phyloP scores from a whole-genome alignment of 2,888 invertebrate genomes.

The Lycocerus yunnanus region DNA sequence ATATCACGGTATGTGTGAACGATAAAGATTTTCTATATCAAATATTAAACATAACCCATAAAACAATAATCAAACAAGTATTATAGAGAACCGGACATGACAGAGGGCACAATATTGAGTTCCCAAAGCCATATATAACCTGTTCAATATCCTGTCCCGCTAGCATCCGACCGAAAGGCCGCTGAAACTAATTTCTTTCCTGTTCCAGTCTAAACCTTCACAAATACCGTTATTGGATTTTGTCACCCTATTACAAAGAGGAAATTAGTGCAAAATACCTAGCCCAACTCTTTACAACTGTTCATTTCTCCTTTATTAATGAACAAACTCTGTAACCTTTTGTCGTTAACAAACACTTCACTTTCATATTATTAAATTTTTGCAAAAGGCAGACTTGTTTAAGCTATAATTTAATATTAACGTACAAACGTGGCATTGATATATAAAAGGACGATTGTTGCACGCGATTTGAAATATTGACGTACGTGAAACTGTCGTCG shows the following conservation, averaged over 20 bases:
- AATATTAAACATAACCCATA: conserved; percentile 41
- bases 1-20: conserved; percentile 5
- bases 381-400: not conserved
- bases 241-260: conserved; percentile 33
- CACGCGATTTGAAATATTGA: conserved; percentile 36
- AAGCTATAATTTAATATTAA: conserved; percentile 14
- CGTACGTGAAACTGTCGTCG: conserved; percentile 32
- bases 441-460: conserved; percentile 26
- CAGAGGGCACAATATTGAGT: conserved; percentile 44
- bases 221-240: conserved; percentile 31
- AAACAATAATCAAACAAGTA: conserved; percentile 47
- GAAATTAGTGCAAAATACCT: conserved; percentile 30
- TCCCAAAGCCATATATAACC: conserved; percentile 45
- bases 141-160: conserved; percentile 46
- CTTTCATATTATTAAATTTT: conserved; percentile 2
- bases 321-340: conserved; percentile 1
- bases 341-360: not conserved
- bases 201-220: conserved; percentile 35
- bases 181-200: conserved; percentile 45
- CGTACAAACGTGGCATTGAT: conserved; percentile 13
- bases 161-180: conserved; percentile 41
- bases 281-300: conserved; percentile 22
- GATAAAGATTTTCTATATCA: conserved; percentile 38
- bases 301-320: conserved; percentile 24
- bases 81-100: conserved; percentile 43